Evolutionary conservation across 2,888 invertebrate genomes (phyloP), one percentile per base, ranked within the genome.

Genomic region (Resseliella maxima): DNA sequence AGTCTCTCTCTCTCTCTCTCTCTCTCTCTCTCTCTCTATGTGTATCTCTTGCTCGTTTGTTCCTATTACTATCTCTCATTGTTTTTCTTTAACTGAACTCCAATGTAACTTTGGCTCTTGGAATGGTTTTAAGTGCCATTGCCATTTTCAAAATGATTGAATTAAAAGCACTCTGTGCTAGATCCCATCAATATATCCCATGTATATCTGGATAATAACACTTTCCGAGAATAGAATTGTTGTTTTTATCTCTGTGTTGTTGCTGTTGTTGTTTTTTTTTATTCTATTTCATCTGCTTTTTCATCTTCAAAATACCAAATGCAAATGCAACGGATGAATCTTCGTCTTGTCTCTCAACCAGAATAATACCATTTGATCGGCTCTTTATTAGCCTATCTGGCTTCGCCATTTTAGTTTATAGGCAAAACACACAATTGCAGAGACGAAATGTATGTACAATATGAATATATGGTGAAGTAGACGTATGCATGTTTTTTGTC

Each of bases 381-480:
- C 59, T 50, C 46, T 50, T 18, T 50, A 50, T 50, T 50, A 50
- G 46, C 46, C 46, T 50, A 2, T 50, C 46, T 41, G n/a, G n/a
- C n/a, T n/a, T n/a, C n/a, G n/a, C n/a, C n/a, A n/a, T n/a, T n/a
- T n/a, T n/a, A n/a, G n/a, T n/a, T n/a, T n/a, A n/a, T n/a, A n/a
- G n/a, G n/a, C n/a, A n/a, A n/a, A n/a, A 41, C 50, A 50, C 8
- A 50, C 50, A 18, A 15, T 59, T 8, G 24, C 1, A 2, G 2
- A n/a, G 24, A 59, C 27, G 5, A 3, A 6, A 59, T 24, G 24
- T 24, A 27, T 27, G 59, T 24, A 59, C 59, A 59, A 72, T 72
- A 72, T 72, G 72, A 72, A 72, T n/a, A n/a, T n/a, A n/a, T 72
- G 72, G 31, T 72, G 35, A 72, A 72, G 72, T 31, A 72, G 27